These are phyloP conservation scores for Drosophila gunungcola DNA, from an alignment of 1,140 invertebrate genomes.

Conservation along the genomic window DNA sequence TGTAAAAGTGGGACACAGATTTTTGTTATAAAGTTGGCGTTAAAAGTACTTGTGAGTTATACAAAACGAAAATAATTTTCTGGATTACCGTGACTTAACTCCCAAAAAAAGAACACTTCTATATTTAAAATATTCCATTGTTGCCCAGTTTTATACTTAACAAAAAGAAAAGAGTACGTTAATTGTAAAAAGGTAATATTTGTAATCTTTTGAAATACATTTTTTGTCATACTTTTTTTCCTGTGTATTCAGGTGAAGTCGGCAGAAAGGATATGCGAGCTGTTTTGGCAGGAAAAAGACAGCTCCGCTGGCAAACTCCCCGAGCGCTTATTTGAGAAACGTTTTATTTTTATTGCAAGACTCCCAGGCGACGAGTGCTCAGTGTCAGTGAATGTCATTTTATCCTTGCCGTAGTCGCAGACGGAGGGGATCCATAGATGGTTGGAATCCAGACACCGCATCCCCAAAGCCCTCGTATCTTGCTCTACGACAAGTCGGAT, in stretches of 20 bases:
- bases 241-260: constrained; percentile 12
- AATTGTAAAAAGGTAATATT: too few species aligned
- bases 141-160: too few species aligned
- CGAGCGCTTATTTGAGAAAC: constrained; percentile 77
- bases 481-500: not conserved
- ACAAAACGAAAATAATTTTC: too few species aligned
- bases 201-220: too few species aligned
- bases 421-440: constrained; percentile 22
- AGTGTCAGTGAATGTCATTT: constrained; percentile 81
- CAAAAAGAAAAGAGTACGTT: too few species aligned
- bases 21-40: too few species aligned
- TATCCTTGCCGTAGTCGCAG: constrained; percentile 39
- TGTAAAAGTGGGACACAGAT: too few species aligned
- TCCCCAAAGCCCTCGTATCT: constrained; percentile 18
- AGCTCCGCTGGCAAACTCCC: constrained; percentile 48
- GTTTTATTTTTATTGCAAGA: constrained; percentile 80
- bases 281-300: constrained; percentile 35
- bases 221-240: too few species aligned
- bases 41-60: too few species aligned
- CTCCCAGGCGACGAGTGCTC: constrained; percentile 75
- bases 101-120: too few species aligned
- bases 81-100: too few species aligned
- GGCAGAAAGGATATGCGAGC: constrained; percentile 22
- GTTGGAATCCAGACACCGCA: constrained; percentile 25
- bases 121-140: too few species aligned